Evolutionary conservation across 2,797 vertebrate species (phyloP).

Genomic region (Brachyalestes nurse): DNA sequence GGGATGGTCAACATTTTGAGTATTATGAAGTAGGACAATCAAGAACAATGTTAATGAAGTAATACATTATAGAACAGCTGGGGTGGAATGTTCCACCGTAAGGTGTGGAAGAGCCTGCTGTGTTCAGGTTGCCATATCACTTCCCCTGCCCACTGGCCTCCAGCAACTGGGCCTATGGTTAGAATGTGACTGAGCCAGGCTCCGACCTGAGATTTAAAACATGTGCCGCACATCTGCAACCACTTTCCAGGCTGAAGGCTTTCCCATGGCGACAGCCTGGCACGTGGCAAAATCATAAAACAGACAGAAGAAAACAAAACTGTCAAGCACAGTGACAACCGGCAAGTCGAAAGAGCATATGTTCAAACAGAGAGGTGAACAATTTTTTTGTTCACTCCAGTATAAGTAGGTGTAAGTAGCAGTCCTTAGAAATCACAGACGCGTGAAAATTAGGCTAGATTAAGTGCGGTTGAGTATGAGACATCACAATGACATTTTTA

Average conservation of each 20-base stretch:
- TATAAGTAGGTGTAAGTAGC: neutral
- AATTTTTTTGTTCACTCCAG: neutral
- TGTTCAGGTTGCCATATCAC: slow-evolving; percentile 81
- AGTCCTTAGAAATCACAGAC: neutral
- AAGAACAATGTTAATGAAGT: too few relatives aligned
- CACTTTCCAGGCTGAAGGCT: slow-evolving; percentile 67
- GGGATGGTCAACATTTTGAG: too few relatives aligned
- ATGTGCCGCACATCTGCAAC: slow-evolving; percentile 75
- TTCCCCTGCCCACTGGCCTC: slow-evolving; percentile 71
- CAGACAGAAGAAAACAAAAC: slow-evolving; percentile 41
- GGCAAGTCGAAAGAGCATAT: neutral
- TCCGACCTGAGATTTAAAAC: slow-evolving; percentile 68
- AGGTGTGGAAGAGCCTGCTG: slow-evolving; percentile 77
- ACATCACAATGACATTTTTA: slow-evolving; percentile 18
- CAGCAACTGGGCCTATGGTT: slow-evolving; percentile 59
- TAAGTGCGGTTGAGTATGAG: neutral
- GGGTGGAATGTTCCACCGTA: too few relatives aligned
- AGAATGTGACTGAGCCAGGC: slow-evolving; percentile 62
- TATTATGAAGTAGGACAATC: too few relatives aligned
- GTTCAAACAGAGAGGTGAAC: neutral
- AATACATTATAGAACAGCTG: too few relatives aligned
- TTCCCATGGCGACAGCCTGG: slow-evolving; percentile 72
- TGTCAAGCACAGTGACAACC: slow-evolving; percentile 58
- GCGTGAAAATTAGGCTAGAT: slow-evolving; percentile 1
- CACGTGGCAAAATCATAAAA: slow-evolving; percentile 72